A percentile compares a stretch with the other conserved stretches of the same genome.
phyloP scores from a whole-genome alignment of 2,113 vertebrate species.

The Boulengeromyrus knoepffleri region DNA sequence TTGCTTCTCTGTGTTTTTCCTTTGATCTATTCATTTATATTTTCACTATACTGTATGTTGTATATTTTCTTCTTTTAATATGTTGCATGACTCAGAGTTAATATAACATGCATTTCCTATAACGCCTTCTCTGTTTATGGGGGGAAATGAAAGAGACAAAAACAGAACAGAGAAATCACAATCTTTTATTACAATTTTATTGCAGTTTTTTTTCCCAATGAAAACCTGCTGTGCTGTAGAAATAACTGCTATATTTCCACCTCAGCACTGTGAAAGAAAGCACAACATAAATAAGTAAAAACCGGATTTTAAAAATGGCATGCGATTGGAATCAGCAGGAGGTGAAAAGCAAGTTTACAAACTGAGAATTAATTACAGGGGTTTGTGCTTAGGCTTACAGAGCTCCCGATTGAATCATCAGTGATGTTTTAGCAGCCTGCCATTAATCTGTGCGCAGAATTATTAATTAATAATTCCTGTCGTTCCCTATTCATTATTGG shows the following conservation, averaged over 20 bases:
- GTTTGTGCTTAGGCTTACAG: conserved; percentile 19
- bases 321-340: conserved; percentile 31
- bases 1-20: background rate
- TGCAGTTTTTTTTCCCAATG: background rate
- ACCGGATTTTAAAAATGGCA: conserved; percentile 31
- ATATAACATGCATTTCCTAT: conserved; percentile 18
- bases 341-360: conserved; percentile 39
- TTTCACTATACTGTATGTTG: background rate
- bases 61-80: background rate
- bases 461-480: conserved; percentile 49
- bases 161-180: conserved; percentile 23
- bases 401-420: conserved; percentile 53
- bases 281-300: conserved; percentile 21
- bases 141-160: conserved; percentile 31
- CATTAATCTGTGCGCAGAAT: conserved; percentile 47
- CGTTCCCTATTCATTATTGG: conserved; percentile 46
- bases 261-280: conserved; percentile 8
- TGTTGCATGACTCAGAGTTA: background rate
- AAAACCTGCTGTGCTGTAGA: background rate
- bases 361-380: conserved; percentile 42
- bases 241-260: conserved; percentile 7
- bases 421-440: conserved; percentile 46
- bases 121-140: conserved; percentile 16
- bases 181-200: background rate
- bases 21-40: background rate